Percentiles rank a stretch among this genome's conserved stretches.
Conservation (phyloP, 2,113 vertebrate genomes). For the Lagopus muta region DNA sequence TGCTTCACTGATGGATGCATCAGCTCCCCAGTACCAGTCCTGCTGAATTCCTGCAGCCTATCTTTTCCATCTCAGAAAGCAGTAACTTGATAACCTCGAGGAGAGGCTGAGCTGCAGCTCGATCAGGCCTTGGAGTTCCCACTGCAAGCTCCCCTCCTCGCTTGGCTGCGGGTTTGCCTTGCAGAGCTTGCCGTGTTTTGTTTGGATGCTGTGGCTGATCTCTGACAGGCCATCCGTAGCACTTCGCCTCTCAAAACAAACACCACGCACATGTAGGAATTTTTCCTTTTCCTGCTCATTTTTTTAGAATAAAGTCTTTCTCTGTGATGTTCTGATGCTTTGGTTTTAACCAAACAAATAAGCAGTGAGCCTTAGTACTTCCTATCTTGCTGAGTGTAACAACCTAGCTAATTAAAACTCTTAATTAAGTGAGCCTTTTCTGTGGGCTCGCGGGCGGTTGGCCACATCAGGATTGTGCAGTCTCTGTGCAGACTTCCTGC, state of each 20-base stretch:
- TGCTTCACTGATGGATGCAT: not conserved
- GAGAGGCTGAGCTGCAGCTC: not conserved
- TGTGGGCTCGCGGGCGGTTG: not conserved
- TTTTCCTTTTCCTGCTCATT: not conserved
- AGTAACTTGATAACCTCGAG: not conserved
- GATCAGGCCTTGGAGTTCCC: not conserved
- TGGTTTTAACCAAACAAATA: not conserved
- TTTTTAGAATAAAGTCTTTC: not conserved
- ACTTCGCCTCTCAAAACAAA: not conserved
- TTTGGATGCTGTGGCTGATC: not conserved
- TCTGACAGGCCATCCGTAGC: accelerated
- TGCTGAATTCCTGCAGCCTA: not conserved
- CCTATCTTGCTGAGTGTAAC: not conserved
- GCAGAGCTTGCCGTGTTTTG: not conserved
- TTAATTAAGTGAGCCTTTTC: not conserved
- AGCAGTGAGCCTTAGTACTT: not conserved
- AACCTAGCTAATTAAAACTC: not conserved
- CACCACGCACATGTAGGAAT: accelerated
- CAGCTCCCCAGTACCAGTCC: accelerated
- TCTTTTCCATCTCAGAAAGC: not conserved
- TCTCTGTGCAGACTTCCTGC: not conserved
- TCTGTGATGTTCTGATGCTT: not conserved
- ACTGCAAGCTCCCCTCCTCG: too few relatives aligned
- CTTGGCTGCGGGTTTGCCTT: not conserved
- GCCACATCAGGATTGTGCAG: not conserved